Evolutionary conservation across 2,888 invertebrate species (phyloP).

Genomic region (Orchesellides sinensis): DNA sequence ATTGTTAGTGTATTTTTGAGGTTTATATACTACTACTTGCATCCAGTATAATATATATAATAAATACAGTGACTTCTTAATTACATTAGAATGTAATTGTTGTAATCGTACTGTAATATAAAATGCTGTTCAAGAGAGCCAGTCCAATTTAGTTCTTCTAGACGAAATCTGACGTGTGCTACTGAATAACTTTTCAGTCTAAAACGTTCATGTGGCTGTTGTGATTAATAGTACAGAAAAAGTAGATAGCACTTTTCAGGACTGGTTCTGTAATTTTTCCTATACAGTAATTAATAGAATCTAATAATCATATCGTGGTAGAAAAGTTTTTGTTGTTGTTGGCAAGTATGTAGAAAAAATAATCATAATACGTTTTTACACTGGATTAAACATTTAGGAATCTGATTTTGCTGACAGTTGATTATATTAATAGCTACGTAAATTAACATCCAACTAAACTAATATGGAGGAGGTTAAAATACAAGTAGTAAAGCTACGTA

Average conservation of each 20-base stretch:
- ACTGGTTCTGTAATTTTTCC: slow-evolving; percentile 41
- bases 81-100: slow-evolving; percentile 47
- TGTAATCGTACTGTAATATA: slow-evolving; percentile 25
- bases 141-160: slow-evolving; percentile 36
- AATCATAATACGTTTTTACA: background rate
- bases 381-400: background rate
- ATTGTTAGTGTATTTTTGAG: slow-evolving; percentile 64
- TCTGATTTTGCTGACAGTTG: too few species aligned
- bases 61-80: slow-evolving; percentile 9
- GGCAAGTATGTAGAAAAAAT: background rate
- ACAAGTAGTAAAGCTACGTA: too few species aligned
- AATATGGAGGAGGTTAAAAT: too few species aligned
- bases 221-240: slow-evolving; percentile 1
- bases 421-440: too few species aligned
- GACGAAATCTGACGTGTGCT: too few species aligned
- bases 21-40: slow-evolving; percentile 56
- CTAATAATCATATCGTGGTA: background rate
- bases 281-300: background rate
- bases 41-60: slow-evolving; percentile 37
- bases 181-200: too few species aligned
- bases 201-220: slow-evolving; percentile 20
- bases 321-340: slow-evolving; percentile 12
- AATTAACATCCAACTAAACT: too few species aligned
- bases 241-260: slow-evolving; percentile 41
- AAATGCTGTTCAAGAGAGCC: slow-evolving; percentile 46